phyloP scores from a whole-genome alignment of 2,113 vertebrate species.

The Indicator indicator region DNA sequence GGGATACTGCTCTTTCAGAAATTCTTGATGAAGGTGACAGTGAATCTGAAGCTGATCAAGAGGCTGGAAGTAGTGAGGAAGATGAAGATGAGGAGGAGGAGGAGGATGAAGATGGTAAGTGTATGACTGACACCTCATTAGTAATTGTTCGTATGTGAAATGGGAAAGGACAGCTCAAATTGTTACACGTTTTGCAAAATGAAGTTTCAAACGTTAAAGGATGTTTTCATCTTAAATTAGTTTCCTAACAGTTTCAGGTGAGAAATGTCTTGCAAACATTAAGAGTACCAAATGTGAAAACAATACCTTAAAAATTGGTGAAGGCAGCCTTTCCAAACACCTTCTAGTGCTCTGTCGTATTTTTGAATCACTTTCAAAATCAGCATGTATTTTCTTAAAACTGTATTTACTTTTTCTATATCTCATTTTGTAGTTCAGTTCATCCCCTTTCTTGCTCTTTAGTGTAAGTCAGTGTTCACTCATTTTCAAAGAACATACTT shows the following conservation, averaged over 20 bases:
- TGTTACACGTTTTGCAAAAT: not conserved
- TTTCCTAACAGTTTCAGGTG: not conserved
- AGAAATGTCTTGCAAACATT: not conserved
- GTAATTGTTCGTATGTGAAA: not conserved
- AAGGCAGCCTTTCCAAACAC: not conserved
- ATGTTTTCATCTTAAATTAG: not conserved
- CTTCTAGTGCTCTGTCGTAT: not conserved
- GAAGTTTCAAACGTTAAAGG: not conserved
- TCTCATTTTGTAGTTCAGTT: not conserved
- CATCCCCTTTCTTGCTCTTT: not conserved
- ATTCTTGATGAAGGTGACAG: constrained; percentile 97
- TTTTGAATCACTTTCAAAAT: not conserved
- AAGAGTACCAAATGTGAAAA: not conserved
- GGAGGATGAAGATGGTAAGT: constrained; percentile 81
- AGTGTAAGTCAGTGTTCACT: not conserved
- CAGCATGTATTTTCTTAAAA: not conserved
- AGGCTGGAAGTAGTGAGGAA: constrained; percentile 87
- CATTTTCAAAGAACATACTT: not conserved
- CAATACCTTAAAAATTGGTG: not conserved
- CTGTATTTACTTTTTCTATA: not conserved
- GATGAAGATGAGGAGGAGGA: constrained; percentile 86
- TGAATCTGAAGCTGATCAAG: constrained; percentile 86
- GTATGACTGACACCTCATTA: not conserved
- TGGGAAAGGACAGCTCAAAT: not conserved
- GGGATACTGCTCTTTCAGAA: constrained; percentile 76